Conservation (phyloP, 2,888 invertebrate genomes). For the Drosophila suboccidentalis region DNA sequence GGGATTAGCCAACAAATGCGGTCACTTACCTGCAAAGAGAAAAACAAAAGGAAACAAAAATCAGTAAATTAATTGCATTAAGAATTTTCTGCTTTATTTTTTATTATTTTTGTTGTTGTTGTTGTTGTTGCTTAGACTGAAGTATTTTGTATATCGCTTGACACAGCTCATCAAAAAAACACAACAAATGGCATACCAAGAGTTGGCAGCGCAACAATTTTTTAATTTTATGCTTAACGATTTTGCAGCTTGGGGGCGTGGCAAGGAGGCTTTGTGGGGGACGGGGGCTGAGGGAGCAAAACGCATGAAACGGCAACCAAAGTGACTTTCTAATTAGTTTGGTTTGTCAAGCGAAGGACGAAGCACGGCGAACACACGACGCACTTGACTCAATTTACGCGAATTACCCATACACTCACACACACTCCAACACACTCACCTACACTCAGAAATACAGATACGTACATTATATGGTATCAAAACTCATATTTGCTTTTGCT, state of each 20-base stretch:
- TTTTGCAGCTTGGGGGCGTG: conserved; percentile 40
- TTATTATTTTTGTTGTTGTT: neutral
- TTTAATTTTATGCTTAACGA: conserved; percentile 77
- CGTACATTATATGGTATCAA: conserved; percentile 50
- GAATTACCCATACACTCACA: conserved; percentile 38
- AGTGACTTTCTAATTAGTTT: conserved; percentile 81
- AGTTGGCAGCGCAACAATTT: conserved; percentile 56
- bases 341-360: conserved; percentile 64
- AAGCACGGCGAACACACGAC: conserved; percentile 52
- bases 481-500: conserved; percentile 74
- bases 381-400: conserved; percentile 77
- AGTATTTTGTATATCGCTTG: conserved; percentile 4
- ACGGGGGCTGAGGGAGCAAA: neutral
- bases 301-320: conserved; percentile 62
- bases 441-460: conserved; percentile 1
- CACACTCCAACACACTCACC: conserved; percentile 18
- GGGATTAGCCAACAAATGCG: conserved; percentile 3
- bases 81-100: conserved; percentile 22
- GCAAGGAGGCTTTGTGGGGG: neutral
- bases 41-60: conserved; percentile 29
- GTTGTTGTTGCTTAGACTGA: conserved; percentile 4
- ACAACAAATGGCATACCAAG: conserved; percentile 31
- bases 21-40: conserved; percentile 11
- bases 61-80: conserved; percentile 51
- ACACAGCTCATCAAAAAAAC: conserved; percentile 17